Evolutionary conservation across 37 sponge, comb jelly and placozoan species (phyloP), one percentile per base, ranked within the genome.

Genomic region (Eunapius fragilis): DNA sequence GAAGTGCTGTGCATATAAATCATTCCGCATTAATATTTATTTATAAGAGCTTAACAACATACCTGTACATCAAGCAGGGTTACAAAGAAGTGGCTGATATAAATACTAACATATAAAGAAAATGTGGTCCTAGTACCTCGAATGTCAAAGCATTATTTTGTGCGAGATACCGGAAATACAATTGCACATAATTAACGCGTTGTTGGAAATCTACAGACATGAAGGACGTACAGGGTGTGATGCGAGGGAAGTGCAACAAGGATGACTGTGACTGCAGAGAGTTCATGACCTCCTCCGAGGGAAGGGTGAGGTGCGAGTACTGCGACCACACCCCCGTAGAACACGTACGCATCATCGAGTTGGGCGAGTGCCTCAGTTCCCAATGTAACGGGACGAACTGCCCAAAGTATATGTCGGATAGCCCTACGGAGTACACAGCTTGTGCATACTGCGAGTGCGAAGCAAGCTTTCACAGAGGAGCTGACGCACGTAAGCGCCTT

Each of bases 381-480:
- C 69, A 78, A 37, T 87, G 87, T 73, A 49, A 32, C 14, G 25
- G 67, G 19, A 85, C 67, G 26, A 76, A 91, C 36, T 91, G 92
- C 67, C 48, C 71, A 4, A 73, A 87, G 70, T 91, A 91, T 72
- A 67, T 74, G 77, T 80, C 88, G 0, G 92, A 84, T n/a, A 80
- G 84, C 22, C 27, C 35, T 38, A 74, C 84, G 28, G 58, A 58
- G 22, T 84, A 87, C 81, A 36, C 88, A 0, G 71, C 84, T 26
- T 91, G 92, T 32, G 73, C 6, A 9, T 91, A 91, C 71, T 91
- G 92, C 79, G 92, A 76, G 19, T 91, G 92, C 72, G 37, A 31
- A 3, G 92, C 92, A 17, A 73, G 24, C 3, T 2, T 37, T 19
- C 92, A 91, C 38, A 68, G 45, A 37, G 92, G 85, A 68, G 84